Base-by-base conservation (phyloP, 2,797 vertebrate genomes). In the Aulostomus chinensis region DNA sequence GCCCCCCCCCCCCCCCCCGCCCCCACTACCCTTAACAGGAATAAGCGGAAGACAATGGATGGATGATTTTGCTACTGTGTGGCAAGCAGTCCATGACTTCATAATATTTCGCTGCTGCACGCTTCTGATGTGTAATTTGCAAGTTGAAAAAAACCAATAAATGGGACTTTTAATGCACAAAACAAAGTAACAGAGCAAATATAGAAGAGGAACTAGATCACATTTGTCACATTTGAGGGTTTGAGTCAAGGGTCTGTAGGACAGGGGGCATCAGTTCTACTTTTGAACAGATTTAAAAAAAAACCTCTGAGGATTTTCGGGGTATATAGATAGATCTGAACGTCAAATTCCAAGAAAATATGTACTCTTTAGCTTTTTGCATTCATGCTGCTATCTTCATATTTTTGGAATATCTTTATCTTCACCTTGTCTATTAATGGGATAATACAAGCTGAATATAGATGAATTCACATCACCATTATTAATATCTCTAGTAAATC, bases 11-110 rank as follows among this genome's bases (percentile, higher is more conserved):
- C n/a, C n/a, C n/a, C n/a, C n/a, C n/a, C n/a, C n/a, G n/a, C n/a
- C n/a, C n/a, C n/a, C n/a, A n/a, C n/a, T n/a, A n/a, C n/a, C n/a
- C n/a, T n/a, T n/a, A n/a, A n/a, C n/a, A n/a, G n/a, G n/a, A n/a
- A n/a, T n/a, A n/a, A n/a, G n/a, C n/a, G n/a, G n/a, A n/a, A n/a
- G n/a, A n/a, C n/a, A n/a, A n/a, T n/a, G n/a, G n/a, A n/a, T n/a
- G n/a, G n/a, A n/a, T n/a, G n/a, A n/a, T n/a, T n/a, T n/a, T n/a
- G n/a, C n/a, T n/a, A 22, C 40, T 34, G 1, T 52, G 21, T 38
- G 30, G 37, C 34, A 36, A 36, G 51, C 18, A 58, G 50, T 48
- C 67, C 15, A 21, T 3, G n/a, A 46, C 52, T 58, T 54, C 34
- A 42, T 31, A 20, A 15, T 15, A 26, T 52, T 65, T 66, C 49